Evolutionary conservation across 2,113 vertebrate species (phyloP).

Genomic region (Xyliphius kryptos): DNA sequence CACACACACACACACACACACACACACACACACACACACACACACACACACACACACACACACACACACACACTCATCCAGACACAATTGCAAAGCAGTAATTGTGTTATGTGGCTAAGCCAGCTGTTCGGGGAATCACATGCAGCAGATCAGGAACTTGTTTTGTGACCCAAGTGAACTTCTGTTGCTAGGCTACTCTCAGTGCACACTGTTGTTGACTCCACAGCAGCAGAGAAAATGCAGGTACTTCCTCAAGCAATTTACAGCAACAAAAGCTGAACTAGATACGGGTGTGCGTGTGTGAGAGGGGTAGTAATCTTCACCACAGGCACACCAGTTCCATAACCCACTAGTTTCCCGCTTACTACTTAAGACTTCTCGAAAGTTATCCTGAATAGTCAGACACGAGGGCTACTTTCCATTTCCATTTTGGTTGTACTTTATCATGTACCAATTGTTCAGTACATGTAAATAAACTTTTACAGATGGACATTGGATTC

Average conservation of each 20-base stretch:
- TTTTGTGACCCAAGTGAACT: slow-evolving; percentile 31
- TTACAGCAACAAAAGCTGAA: slow-evolving; percentile 40
- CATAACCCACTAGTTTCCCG: not conserved
- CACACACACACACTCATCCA: not conserved
- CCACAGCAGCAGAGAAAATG: slow-evolving; percentile 14
- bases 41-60: slow-evolving; percentile 1
- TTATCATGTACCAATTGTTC: no score
- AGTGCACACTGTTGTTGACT: slow-evolving; percentile 27
- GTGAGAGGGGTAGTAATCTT: slow-evolving; percentile 1
- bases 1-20: no score
- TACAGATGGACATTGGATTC: no score
- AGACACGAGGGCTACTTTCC: no score
- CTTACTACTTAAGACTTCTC: no score
- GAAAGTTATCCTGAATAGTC: no score
- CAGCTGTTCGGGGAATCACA: slow-evolving; percentile 6
- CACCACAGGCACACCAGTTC: slow-evolving; percentile 29
- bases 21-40: no score
- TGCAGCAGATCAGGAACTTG: slow-evolving; percentile 3
- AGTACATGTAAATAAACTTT: no score
- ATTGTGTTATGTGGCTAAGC: not conserved
- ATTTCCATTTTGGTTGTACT: no score
- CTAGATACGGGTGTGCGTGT: slow-evolving; percentile 13
- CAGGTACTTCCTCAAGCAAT: slow-evolving; percentile 39
- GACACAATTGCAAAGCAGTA: slow-evolving; percentile 9
- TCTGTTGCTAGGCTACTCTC: slow-evolving; percentile 14